These are phyloP conservation scores for Pseudonaja textilis DNA, from an alignment of 2,113 vertebrate species.

Conservation along the genomic window DNA sequence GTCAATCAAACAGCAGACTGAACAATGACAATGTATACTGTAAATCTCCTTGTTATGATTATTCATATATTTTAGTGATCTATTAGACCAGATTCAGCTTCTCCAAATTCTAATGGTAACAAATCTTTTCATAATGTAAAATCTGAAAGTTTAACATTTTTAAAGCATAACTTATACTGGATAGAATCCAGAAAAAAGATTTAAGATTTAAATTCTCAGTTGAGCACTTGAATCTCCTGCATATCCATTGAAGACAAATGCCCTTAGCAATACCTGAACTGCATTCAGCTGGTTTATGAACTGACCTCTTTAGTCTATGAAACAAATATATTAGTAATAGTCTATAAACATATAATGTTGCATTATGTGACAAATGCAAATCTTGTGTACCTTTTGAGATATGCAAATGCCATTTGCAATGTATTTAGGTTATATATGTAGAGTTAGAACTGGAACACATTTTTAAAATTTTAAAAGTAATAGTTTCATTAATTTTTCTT, in stretches of 20 bases:
- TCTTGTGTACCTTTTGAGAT: neutral
- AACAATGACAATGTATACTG: constrained; percentile 38
- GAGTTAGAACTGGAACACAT: neutral
- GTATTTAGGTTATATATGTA: neutral
- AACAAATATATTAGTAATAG: neutral
- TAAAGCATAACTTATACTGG: neutral
- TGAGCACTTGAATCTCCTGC: neutral
- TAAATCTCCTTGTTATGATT: constrained; percentile 26
- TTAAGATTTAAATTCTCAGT: neutral
- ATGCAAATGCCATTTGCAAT: neutral
- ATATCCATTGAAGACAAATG: neutral
- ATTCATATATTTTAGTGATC: constrained; percentile 38
- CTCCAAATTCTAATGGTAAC: constrained; percentile 41
- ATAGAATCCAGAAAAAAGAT: neutral
- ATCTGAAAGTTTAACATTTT: constrained; percentile 36
- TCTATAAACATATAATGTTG: neutral
- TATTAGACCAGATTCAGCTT: constrained; percentile 38
- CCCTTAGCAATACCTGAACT: neutral
- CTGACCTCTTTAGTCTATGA: neutral
- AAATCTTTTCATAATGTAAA: constrained; percentile 42
- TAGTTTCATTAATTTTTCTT: neutral
- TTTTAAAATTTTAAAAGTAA: neutral
- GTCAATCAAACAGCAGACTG: constrained; percentile 70
- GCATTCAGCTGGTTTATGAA: neutral
- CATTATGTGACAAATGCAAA: constrained; percentile 2